Conservation (phyloP, 64 coral and sea anemone species). For the Dendrophyllia cribrosa region DNA sequence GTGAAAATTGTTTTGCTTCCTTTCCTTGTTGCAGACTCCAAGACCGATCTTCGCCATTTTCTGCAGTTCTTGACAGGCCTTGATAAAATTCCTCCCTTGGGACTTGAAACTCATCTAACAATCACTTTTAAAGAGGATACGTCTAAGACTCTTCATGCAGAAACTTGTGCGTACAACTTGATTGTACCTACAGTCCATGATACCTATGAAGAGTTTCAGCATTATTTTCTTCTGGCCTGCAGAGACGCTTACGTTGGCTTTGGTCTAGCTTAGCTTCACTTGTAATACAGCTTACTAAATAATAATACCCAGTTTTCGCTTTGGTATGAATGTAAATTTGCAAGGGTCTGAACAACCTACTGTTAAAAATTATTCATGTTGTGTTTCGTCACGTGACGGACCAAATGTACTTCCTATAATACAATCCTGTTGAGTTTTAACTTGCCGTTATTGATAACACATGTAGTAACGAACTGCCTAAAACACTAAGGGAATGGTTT, state of each 20-base stretch:
- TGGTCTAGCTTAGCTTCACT: constrained; percentile 27
- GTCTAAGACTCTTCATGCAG: not conserved
- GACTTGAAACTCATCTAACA: not conserved
- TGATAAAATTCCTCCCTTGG: constrained; percentile 10
- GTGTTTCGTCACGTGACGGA: not conserved
- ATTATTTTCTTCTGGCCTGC: constrained; percentile 43
- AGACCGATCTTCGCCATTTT: constrained; percentile 26
- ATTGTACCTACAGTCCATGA: constrained; percentile 52
- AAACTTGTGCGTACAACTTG: constrained; percentile 39
- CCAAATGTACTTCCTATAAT: not conserved
- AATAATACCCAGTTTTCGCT: not conserved
- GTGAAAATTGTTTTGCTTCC: not conserved
- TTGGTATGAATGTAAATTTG: not conserved
- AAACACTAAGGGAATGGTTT: not conserved
- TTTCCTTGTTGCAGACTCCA: not conserved
- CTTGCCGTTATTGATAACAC: not conserved
- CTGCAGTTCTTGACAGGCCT: constrained; percentile 22
- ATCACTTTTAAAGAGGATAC: not conserved
- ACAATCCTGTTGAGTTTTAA: constrained; percentile 4
- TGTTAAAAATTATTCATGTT: not conserved
- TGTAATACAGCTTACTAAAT: not conserved
- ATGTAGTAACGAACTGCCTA: not conserved
- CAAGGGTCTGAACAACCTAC: not conserved
- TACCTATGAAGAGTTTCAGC: constrained; percentile 51
- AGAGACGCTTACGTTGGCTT: constrained; percentile 30